phyloP scores from a whole-genome alignment of 2,888 invertebrate species.

The Keiferia lycopersicella region DNA sequence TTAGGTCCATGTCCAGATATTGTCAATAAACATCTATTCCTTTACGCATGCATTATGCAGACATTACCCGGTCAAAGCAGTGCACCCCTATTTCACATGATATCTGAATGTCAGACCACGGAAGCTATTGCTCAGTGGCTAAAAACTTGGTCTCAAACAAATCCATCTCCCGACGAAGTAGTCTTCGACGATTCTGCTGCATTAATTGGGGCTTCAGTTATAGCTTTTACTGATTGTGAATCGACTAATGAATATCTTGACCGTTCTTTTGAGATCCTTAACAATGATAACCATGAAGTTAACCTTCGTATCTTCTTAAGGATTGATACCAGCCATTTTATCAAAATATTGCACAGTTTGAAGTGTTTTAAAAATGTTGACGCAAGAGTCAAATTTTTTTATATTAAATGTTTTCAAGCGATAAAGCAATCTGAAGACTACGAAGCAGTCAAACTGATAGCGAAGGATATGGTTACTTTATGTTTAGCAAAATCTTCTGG shows the following conservation, averaged over 20 bases:
- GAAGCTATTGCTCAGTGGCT: conserved; percentile 30
- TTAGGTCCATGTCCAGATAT: conserved; percentile 12
- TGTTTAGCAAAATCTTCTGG: conserved; percentile 21
- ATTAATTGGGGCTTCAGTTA: conserved; percentile 30
- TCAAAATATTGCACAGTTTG: conserved; percentile 27
- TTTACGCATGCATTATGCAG: conserved; percentile 21
- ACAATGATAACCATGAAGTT: conserved; percentile 3
- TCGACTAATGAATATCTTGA: conserved; percentile 29
- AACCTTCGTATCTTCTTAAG: conserved; percentile 25
- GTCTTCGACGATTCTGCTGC: conserved; percentile 29
- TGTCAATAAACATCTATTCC: conserved; percentile 22
- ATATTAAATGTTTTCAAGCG: conserved; percentile 25
- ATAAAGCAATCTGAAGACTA: conserved; percentile 22
- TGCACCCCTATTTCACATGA: conserved; percentile 29
- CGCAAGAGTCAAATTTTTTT: conserved; percentile 26
- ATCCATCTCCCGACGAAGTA: conserved; percentile 27
- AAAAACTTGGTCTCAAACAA: conserved; percentile 23
- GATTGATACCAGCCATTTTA: conserved; percentile 28
- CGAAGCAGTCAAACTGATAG: conserved; percentile 17
- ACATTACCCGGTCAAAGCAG: conserved; percentile 17
- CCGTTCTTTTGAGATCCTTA: conserved; percentile 18
- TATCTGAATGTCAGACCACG: conserved; percentile 28
- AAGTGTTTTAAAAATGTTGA: conserved; percentile 27
- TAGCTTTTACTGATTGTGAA: conserved; percentile 25
- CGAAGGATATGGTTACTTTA: conserved; percentile 20